Evolutionary conservation across 2,113 vertebrate species (phyloP).

Genomic region (Notothenia rossii): DNA sequence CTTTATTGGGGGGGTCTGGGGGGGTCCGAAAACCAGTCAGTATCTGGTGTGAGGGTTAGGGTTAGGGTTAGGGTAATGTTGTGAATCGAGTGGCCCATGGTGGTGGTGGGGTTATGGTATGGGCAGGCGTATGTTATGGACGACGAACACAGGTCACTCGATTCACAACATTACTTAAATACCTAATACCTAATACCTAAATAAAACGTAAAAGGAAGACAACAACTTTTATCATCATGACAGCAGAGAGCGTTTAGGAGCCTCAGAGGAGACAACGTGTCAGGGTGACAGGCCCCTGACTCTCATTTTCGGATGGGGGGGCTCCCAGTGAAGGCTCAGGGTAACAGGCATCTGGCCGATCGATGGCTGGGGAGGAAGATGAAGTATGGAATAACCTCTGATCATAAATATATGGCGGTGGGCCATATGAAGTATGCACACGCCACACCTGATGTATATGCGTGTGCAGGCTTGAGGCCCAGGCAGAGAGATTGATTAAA

Average conservation of each 20-base stretch:
- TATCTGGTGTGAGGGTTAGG: too few relatives aligned
- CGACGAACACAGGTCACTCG: too few relatives aligned
- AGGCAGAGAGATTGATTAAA: slow-evolving; percentile 66
- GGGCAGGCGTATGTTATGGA: too few relatives aligned
- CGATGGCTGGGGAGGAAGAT: slow-evolving; percentile 58
- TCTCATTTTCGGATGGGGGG: slow-evolving; percentile 58
- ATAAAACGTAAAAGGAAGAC: too few relatives aligned
- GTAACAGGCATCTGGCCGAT: slow-evolving; percentile 36
- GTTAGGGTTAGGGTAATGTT: too few relatives aligned
- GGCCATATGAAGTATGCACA: slow-evolving; percentile 69
- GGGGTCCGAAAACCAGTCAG: too few relatives aligned
- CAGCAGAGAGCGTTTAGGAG: slow-evolving; percentile 2
- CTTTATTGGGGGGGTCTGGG: too few relatives aligned
- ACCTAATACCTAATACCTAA: too few relatives aligned
- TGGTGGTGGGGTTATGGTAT: too few relatives aligned
- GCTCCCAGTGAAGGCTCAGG: slow-evolving; percentile 56
- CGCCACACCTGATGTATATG: slow-evolving; percentile 69
- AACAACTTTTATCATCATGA: neutral
- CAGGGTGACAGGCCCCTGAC: slow-evolving; percentile 60
- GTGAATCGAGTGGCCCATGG: too few relatives aligned
- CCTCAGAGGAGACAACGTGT: slow-evolving; percentile 23
- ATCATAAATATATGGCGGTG: slow-evolving; percentile 65
- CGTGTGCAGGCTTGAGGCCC: slow-evolving; percentile 46
- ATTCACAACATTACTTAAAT: too few relatives aligned
- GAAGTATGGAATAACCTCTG: slow-evolving; percentile 59